Evolutionary conservation across 1,140 invertebrate species (phyloP).

Genomic region (Popillia japonica): DNA sequence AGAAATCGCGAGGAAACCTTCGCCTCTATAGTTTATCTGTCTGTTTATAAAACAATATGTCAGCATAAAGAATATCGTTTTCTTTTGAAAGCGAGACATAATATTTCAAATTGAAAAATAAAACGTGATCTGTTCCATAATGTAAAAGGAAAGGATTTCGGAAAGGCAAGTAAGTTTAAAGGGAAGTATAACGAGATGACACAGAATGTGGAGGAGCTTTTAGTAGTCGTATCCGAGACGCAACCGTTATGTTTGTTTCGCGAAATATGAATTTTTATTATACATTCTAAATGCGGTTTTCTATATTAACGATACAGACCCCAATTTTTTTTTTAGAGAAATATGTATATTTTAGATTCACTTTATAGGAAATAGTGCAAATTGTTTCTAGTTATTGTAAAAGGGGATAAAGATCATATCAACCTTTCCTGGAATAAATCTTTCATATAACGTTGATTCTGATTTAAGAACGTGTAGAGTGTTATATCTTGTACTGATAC

Average conservation of each 20-base stretch:
- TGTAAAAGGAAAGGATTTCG: conserved; percentile 14
- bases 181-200: background rate
- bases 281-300: no score
- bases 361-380: no score
- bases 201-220: background rate
- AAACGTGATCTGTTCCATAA: conserved; percentile 4
- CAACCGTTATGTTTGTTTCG: background rate
- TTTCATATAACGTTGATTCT: no score
- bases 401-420: no score
- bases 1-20: background rate
- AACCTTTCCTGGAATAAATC: no score
- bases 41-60: conserved; percentile 18
- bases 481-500: no score
- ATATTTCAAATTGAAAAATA: conserved; percentile 16
- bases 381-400: no score
- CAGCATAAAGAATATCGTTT: conserved; percentile 8
- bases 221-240: background rate
- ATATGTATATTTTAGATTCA: no score
- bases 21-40: conserved; percentile 6
- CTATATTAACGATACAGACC: no score
- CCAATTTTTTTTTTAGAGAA: no score
- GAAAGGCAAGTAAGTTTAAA: background rate
- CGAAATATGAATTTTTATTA: no score
- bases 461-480: no score
- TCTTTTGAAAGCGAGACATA: conserved; percentile 11